Conservation (phyloP, 1,140 invertebrate species). For the Calliopsis andreniformis region DNA sequence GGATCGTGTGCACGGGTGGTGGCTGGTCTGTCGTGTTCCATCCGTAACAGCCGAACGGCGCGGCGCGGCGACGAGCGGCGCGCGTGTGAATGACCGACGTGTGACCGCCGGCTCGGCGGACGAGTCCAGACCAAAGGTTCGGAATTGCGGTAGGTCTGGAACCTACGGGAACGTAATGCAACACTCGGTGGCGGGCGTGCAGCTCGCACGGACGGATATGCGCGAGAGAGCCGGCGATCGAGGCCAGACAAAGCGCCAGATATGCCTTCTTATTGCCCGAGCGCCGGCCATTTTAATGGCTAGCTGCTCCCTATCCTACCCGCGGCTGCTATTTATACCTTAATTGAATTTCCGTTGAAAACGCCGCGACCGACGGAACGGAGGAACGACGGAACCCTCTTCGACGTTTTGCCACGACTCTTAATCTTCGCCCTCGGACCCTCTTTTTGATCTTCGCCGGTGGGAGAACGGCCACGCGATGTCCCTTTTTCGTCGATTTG, state of each 20-base stretch:
- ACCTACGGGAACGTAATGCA: conserved; percentile 65
- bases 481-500: too few species aligned
- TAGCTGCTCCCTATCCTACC: conserved; percentile 2
- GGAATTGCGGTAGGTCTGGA: conserved; percentile 72
- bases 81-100: conserved; percentile 72
- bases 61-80: conserved; percentile 51
- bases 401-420: background rate
- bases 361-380: conserved; percentile 32
- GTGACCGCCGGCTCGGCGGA: conserved; percentile 62
- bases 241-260: conserved; percentile 60
- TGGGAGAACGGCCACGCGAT: too few species aligned
- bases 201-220: conserved; percentile 21
- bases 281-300: conserved; percentile 57
- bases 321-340: conserved; percentile 58
- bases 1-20: conserved; percentile 19
- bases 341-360: conserved; percentile 68
- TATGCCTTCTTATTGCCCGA: conserved; percentile 60
- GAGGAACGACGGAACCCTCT: conserved; percentile 5
- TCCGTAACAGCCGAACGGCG: conserved; percentile 40
- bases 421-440: background rate
- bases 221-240: conserved; percentile 46
- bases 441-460: background rate
- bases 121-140: conserved; percentile 68
- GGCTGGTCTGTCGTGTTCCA: conserved; percentile 28
- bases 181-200: conserved; percentile 56